phyloP scores from a whole-genome alignment of 2,113 vertebrate species.

The Asarcornis scutulata region DNA sequence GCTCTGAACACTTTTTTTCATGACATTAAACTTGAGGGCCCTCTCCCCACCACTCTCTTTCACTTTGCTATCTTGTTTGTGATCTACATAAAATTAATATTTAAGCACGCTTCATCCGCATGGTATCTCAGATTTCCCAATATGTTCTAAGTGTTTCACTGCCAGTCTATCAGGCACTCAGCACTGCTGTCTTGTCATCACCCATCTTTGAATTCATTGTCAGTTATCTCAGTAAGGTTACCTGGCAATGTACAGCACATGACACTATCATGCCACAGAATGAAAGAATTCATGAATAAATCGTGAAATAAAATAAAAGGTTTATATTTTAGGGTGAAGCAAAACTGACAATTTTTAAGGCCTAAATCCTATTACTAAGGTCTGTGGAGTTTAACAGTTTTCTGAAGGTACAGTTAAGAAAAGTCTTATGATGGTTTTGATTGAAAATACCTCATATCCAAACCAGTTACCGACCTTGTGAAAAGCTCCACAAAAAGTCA shows the following conservation, averaged over 20 bases:
- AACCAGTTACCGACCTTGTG: not conserved
- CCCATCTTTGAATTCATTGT: not conserved
- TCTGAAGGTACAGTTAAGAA: not conserved
- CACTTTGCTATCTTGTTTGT: not conserved
- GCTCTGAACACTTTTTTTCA: not conserved
- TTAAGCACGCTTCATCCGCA: not conserved
- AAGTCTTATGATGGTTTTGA: not conserved
- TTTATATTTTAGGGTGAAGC: not conserved
- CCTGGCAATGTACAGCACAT: not conserved
- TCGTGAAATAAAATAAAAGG: not conserved
- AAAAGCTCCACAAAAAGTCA: not conserved
- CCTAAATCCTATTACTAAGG: not conserved
- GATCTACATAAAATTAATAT: not conserved
- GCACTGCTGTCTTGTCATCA: not conserved
- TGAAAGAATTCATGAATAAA: not conserved
- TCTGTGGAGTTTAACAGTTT: not conserved
- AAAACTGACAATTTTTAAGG: not conserved
- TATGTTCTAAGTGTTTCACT: not conserved
- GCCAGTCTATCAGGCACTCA: not conserved
- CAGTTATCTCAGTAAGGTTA: not conserved
- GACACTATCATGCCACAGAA: not conserved
- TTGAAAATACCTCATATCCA: not conserved
- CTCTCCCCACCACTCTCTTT: not conserved
- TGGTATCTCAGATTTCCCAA: fast-evolving
- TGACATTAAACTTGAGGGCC: not conserved